Evolutionary conservation across 2,113 vertebrate species (phyloP).

Genomic region (Tamias sibiricus): DNA sequence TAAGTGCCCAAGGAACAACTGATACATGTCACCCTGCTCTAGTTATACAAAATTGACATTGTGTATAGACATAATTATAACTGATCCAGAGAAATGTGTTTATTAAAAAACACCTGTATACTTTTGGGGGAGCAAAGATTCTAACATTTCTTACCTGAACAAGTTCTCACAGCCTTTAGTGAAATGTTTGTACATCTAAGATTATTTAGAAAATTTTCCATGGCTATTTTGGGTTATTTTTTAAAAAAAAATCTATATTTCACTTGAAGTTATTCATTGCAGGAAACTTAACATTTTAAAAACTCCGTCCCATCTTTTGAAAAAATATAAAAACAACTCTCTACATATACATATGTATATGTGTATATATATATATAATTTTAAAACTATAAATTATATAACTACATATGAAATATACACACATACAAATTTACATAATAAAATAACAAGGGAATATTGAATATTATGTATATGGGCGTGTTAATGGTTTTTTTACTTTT

Average conservation of each 20-base stretch:
- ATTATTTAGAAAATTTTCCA: slow-evolving; percentile 9
- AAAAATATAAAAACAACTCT: not conserved
- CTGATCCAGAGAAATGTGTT: not conserved
- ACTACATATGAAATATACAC: not conserved
- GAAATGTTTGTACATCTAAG: not conserved
- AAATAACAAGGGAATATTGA: not conserved
- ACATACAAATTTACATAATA: not conserved
- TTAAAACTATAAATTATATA: not conserved
- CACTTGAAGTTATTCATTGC: not conserved
- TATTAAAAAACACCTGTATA: not conserved
- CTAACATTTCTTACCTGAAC: not conserved
- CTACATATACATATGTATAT: not conserved
- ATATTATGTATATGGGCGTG: not conserved
- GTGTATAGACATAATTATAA: not conserved
- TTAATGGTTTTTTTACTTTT: slow-evolving; percentile 18
- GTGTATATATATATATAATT: not conserved
- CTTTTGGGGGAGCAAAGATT: not conserved
- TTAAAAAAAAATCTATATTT: not conserved
- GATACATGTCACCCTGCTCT: not conserved
- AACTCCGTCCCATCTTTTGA: not conserved
- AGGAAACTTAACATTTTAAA: not conserved
- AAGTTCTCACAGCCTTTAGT: not conserved
- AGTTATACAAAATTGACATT: not conserved
- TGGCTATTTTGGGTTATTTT: not conserved
- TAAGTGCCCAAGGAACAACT: not conserved